Base-by-base conservation (phyloP, 2,113 vertebrate species). In the human region DNA sequence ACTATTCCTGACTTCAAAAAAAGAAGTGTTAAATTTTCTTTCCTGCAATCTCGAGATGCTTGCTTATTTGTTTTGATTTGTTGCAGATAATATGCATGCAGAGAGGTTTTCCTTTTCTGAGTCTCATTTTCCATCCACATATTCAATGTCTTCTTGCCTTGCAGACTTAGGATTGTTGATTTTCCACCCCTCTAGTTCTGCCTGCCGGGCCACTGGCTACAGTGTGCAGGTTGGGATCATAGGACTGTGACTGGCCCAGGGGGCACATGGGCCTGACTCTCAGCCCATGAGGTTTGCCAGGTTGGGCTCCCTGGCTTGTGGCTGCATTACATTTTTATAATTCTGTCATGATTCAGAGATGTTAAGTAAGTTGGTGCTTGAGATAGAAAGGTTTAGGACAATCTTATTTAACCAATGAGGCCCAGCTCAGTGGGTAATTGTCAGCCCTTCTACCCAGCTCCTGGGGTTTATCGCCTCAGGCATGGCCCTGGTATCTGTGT, bases 61-160 rank as follows among this genome's bases (percentile, higher is more conserved):
- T 52, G 73, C 35, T 11, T 84, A 55, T 40, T 94, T 90, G 81
- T 52, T 96, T 73, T 59, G 70, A 90, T 85, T 90, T 86, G 70
- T 73, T 85, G 61, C 43, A 78, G n/a, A 40, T 89, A 81, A 81
- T n/a, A 78, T 35, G 45, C 78, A 61, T 18, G 20, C 72, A 89
- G 61, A 94, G 89, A 93, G 30, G 16, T 22, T 94, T 94, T 64
- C 82, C 18, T 85, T 76, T 92, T 23, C 87, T 38, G 45, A 68
- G 43, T 82, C 50, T 68, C 30, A 20, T 61, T 93, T 87, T 96
- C 86, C 66, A 38, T 48, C 73, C 61, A 17, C 25, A 45, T 14
- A 32, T 3, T 61, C 88, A 66, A 1, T 48, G 22, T 27, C 86
- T 94, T 66, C 70, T 72, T 80, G 80, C 38, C 35, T 35, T 2